Conservation (phyloP, 2,797 vertebrate genomes). For the Synaphobranchus kaupii region DNA sequence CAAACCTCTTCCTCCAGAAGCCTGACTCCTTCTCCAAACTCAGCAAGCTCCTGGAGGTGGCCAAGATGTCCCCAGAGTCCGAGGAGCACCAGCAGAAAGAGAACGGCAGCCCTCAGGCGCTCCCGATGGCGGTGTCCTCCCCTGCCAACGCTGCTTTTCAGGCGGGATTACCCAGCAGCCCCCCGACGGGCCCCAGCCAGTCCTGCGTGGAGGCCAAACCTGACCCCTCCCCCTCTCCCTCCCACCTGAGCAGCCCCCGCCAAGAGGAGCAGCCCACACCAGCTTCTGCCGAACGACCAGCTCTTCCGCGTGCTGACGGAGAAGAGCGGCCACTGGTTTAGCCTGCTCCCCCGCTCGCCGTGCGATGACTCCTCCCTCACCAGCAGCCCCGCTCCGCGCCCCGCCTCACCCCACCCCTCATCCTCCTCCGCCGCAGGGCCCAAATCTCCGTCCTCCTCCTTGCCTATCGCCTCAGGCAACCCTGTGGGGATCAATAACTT, state of each 20-base stretch:
- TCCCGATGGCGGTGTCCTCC: constrained; percentile 58
- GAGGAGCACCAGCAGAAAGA: constrained; percentile 69
- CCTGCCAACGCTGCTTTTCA: constrained; percentile 65
- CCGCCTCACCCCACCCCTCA: constrained; percentile 45
- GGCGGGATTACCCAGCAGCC: constrained; percentile 59
- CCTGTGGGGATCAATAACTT: constrained; percentile 81
- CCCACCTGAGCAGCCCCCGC: constrained; percentile 60
- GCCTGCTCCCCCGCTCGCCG: constrained; percentile 89
- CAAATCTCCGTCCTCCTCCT: constrained; percentile 73
- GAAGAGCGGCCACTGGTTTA: constrained; percentile 93
- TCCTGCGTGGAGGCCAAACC: constrained; percentile 54
- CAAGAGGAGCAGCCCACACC: constrained; percentile 68
- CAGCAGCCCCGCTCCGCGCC: constrained; percentile 55
- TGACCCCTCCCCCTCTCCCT: constrained; percentile 59
- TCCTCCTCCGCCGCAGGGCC: constrained; percentile 75
- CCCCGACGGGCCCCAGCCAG: constrained; percentile 61
- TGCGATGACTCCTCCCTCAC: constrained; percentile 89
- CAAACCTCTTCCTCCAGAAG: constrained; percentile 82
- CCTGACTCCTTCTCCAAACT: constrained; percentile 83
- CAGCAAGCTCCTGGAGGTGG: constrained; percentile 77
- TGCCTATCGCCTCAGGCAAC: constrained; percentile 79
- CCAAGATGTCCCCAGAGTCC: constrained; percentile 71
- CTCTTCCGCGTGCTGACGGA: constrained; percentile 89
- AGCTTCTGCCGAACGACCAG: constrained; percentile 83
- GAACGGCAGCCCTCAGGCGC: constrained; percentile 63